These are phyloP conservation scores for Watsonalla cultraria DNA, from an alignment of 2,888 invertebrate species.

Conservation along the genomic window DNA sequence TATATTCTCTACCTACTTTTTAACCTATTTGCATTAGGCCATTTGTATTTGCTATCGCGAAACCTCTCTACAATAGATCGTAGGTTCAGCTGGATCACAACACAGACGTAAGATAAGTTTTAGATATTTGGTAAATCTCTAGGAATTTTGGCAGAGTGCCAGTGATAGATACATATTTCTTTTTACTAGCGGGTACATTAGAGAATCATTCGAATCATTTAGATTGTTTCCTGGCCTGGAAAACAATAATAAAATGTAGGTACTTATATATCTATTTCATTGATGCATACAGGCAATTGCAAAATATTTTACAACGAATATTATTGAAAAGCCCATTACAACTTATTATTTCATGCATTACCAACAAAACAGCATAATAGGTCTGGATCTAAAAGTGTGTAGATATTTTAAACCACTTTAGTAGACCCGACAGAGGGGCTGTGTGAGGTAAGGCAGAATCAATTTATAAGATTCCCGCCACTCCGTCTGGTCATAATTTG, in stretches of 20 bases:
- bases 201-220: not conserved
- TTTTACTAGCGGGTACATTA: not conserved
- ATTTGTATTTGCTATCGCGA: not conserved
- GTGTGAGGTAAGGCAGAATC: no score
- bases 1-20: not conserved
- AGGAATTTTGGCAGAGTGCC: conserved; percentile 4
- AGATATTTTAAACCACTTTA: no score
- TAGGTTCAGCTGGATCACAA: not conserved
- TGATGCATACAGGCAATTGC: not conserved
- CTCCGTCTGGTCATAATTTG: no score
- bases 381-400: no score
- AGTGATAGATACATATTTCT: not conserved
- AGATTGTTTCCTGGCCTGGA: not conserved
- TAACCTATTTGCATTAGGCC: not conserved
- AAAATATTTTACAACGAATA: no score
- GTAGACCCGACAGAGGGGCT: no score
- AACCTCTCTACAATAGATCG: not conserved
- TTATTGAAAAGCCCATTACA: no score
- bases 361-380: no score
- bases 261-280: not conserved
- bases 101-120: not conserved
- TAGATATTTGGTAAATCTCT: conserved; percentile 7
- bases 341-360: no score
- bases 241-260: not conserved
- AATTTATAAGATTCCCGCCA: no score